phyloP scores from a whole-genome alignment of 2,797 vertebrate species.

The Dryobates pubescens region DNA sequence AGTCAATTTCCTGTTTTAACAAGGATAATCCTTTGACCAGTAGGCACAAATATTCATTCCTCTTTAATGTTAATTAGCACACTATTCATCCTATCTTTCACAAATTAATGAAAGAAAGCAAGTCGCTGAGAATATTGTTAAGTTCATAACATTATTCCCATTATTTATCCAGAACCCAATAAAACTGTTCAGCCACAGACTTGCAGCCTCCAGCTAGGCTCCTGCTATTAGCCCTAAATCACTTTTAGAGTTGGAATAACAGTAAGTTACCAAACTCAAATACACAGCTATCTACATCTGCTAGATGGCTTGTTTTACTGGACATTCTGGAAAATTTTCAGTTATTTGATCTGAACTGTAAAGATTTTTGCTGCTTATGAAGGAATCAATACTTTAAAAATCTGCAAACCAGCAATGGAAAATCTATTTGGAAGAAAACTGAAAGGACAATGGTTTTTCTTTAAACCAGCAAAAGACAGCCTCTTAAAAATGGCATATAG shows the following conservation, averaged over 20 bases:
- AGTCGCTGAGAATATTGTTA: slow-evolving; percentile 10
- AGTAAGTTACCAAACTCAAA: slow-evolving; percentile 24
- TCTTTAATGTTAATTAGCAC: slow-evolving; percentile 31
- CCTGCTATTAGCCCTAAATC: slow-evolving; percentile 40
- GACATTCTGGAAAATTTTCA: background rate
- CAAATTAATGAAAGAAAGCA: slow-evolving; percentile 28
- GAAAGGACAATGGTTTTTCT: background rate
- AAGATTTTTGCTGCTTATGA: background rate
- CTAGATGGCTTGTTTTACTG: slow-evolving; percentile 18
- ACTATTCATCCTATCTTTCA: slow-evolving; percentile 13
- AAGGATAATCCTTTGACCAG: slow-evolving; percentile 58
- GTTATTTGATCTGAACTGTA: background rate
- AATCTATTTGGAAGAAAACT: background rate
- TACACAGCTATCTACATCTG: slow-evolving; percentile 35
- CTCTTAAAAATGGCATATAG: background rate
- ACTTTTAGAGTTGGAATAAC: slow-evolving; percentile 41
- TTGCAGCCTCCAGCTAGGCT: slow-evolving; percentile 50
- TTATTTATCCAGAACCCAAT: slow-evolving; percentile 41
- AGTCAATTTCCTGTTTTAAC: slow-evolving; percentile 58
- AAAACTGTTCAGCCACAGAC: slow-evolving; percentile 55
- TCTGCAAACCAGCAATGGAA: slow-evolving; percentile 3
- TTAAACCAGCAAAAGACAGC: background rate
- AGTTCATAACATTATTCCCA: slow-evolving; percentile 31
- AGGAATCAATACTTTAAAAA: background rate
- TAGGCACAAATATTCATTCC: slow-evolving; percentile 43